Base-by-base conservation (phyloP, 2,113 vertebrate species). In the Orientallactaga bullata region DNA sequence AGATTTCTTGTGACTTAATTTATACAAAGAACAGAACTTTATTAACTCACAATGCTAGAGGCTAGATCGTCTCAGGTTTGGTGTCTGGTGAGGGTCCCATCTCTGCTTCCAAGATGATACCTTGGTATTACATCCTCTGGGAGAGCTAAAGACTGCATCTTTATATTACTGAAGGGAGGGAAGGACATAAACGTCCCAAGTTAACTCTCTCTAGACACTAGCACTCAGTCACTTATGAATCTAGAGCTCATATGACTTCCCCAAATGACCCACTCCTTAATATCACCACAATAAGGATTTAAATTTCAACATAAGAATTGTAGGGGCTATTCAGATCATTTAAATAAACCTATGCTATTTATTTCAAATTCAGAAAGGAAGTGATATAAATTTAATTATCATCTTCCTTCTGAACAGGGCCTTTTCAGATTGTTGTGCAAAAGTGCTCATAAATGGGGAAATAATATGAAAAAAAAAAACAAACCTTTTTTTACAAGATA, bases 391-490 rank as follows among this genome's bases (percentile, higher is more conserved):
- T 78, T 85, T 65, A 89, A 72, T 93, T 79, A 55, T 3, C 47
- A 61, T 85, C 28, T 68, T 94, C 51, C 71, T 91, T 51, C 61
- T 83, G 68, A 73, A 3, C 3, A 58, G 77, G 77, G 24, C 72
- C 16, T 74, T 73, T 85, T 87, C 55, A 93, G n/a, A 72, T 23
- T 95, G 68, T 78, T 63, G 77, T 24, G 11, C 58, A 74, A 82
- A 24, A 20, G 28, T 72, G 73, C 32, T 85, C 10, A 61, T 32
- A 88, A 93, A 90, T 35, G 35, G 30, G 30, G 47, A 94, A 83
- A 63, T 42, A 84, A 71, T 76, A 84, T 39, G 15, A 83, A 69
- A 95, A 82, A 32, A 71, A 55, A 69, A 95, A 82, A 32, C 58
- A 55, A 55, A 5, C 0, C 5, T 85, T 81, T 78, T 91, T 69